Percentiles rank a stretch among this genome's conserved stretches.
phyloP scores from a whole-genome alignment of 2,888 invertebrate species.

The Drosophila monieri region DNA sequence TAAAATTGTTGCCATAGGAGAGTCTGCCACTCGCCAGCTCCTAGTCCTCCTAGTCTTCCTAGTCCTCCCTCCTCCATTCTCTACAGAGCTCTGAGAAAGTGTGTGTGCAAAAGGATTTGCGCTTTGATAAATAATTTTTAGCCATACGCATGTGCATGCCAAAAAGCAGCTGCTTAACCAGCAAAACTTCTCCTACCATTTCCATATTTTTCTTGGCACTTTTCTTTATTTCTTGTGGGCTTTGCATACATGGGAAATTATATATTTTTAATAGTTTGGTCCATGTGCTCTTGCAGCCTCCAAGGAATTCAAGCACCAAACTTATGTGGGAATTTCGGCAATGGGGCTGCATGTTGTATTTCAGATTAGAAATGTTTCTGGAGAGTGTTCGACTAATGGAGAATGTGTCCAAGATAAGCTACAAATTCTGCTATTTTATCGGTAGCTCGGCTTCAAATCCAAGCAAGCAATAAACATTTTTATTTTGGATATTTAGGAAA shows the following conservation, averaged over 20 bases:
- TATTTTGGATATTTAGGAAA: no score
- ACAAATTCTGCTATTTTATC: conserved; percentile 23
- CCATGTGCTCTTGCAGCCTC: conserved; percentile 9
- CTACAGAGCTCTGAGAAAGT: background rate
- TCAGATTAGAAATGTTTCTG: conserved; percentile 15
- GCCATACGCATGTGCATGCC: conserved; percentile 54
- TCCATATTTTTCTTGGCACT: conserved; percentile 22
- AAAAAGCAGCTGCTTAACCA: conserved; percentile 58
- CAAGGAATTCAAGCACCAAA: conserved; percentile 18
- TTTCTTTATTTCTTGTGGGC: conserved; percentile 26
- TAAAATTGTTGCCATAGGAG: conserved; percentile 70
- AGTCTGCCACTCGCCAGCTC: conserved; percentile 50
- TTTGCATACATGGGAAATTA: conserved; percentile 39
- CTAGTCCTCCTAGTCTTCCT: conserved; percentile 15
- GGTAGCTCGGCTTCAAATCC: background rate
- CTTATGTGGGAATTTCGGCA: conserved; percentile 23
- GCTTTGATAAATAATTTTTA: conserved; percentile 70
- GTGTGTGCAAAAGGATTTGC: conserved; percentile 57
- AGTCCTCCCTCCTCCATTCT: conserved; percentile 5
- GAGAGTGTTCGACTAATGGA: conserved; percentile 13
- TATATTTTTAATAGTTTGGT: conserved; percentile 52
- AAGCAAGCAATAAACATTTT: conserved; percentile 1
- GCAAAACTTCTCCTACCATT: conserved; percentile 34
- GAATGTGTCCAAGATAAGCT: conserved; percentile 8
- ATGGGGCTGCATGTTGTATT: conserved; percentile 11